Base-by-base conservation (phyloP, 1,140 invertebrate genomes). In the Cylas formicarius region DNA sequence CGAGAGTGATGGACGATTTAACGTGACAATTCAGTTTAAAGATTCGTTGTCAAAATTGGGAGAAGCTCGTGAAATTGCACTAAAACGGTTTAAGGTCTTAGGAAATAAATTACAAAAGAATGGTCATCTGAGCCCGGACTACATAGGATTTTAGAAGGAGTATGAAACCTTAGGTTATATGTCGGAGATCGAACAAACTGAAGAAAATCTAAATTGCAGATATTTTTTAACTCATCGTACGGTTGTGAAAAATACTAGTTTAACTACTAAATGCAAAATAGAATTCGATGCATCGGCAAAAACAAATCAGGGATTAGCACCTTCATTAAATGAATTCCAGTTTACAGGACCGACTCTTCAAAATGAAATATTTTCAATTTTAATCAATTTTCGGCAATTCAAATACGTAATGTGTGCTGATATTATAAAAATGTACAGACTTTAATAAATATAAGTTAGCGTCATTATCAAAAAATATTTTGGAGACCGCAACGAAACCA, bases 161-260 rank as follows among this genome's bases (percentile, higher is more conserved):
- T 62, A 60, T 28, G 9, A 53, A 17, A 2, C 39, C 2, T 35
- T 58, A 7, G 48, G 50, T 2, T 53, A 62, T 32, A 65, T 62
- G 60, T 27, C 11, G 8, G 11, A 36, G 8, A 31, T 44, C 17
- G 14, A 34, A 10, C 22, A 47, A 10, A 22, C 7, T 8, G 28
- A 37, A 14, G 28, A 36, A 10, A 9, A 23, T 34, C 0, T 10
- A n/a, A 18, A 38, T 23, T n/a, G 29, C 10, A 37, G 32, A n/a
- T 60, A 48, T 41, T 61, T 53, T 31, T 24, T 62, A 9, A 57
- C 57, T 3, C 58, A 62, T 52, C 58, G 60, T 22, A 45, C 39
- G 9, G 60, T 63, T 11, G 31, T 53, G 8, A 57, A 47, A 26
- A 32, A 37, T 29, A 43, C 37, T 8, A 56, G 54, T 6, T n/a